Conservation (phyloP, 2,797 vertebrate species). For the Sebastes itinus region DNA sequence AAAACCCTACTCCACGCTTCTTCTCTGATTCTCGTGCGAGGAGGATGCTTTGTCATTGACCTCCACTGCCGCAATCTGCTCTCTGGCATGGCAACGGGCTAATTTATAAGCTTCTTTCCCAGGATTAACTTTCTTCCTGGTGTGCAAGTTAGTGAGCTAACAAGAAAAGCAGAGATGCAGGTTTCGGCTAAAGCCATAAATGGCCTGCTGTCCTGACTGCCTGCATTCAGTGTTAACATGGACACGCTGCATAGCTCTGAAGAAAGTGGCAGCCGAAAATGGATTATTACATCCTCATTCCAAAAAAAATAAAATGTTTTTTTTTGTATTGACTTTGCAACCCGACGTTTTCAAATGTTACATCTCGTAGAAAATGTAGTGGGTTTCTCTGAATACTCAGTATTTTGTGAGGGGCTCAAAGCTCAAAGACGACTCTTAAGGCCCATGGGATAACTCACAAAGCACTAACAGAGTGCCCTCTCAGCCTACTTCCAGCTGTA, state of each 20-base stretch:
- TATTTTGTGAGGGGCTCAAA: neutral
- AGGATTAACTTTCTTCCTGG: conserved; percentile 81
- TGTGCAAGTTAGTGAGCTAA: conserved; percentile 64
- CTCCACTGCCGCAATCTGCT: conserved; percentile 67
- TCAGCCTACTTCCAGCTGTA: conserved; percentile 35
- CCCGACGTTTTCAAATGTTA: neutral
- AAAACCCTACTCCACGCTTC: conserved; percentile 15
- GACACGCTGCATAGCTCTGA: neutral
- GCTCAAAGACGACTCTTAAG: conserved; percentile 1
- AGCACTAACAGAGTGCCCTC: conserved; percentile 32
- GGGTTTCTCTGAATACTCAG: conserved; percentile 3
- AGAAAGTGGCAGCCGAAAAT: conserved; percentile 16
- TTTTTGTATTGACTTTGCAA: neutral
- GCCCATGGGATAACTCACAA: conserved; percentile 8
- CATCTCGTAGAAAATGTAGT: neutral
- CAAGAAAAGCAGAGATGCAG: conserved; percentile 52
- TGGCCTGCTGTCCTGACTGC: conserved; percentile 20
- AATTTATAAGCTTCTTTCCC: conserved; percentile 85
- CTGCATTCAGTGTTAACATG: conserved; percentile 13
- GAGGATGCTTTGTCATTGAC: conserved; percentile 73
- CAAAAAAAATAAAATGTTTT: neutral
- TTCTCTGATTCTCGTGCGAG: conserved; percentile 28
- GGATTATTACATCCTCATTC: neutral
- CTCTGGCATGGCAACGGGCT: conserved; percentile 69
- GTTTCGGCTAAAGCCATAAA: conserved; percentile 42